Evolutionary conservation across 2,797 vertebrate species (phyloP).

Genomic region (Ctenosaura bakeri): DNA sequence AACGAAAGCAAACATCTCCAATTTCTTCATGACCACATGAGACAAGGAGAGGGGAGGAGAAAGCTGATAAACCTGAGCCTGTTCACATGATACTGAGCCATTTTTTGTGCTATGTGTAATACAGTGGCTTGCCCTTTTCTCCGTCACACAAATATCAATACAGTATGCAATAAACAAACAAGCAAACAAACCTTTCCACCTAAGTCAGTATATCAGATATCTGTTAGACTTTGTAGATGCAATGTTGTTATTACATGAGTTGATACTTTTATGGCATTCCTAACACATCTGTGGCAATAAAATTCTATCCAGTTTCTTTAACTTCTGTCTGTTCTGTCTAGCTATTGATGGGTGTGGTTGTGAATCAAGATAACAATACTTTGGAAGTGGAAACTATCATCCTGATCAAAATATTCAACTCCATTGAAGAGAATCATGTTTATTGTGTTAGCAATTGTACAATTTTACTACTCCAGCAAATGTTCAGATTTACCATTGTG

Average conservation of each 20-base stretch:
- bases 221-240: not conserved
- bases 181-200: too few species aligned
- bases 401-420: not conserved
- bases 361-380: not conserved
- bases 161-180: not conserved
- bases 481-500: not conserved
- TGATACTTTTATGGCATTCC: not conserved
- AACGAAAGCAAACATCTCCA: not conserved
- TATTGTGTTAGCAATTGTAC: not conserved
- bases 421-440: not conserved
- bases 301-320: not conserved
- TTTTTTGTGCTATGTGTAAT: not conserved
- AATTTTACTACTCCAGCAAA: not conserved
- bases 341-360: not conserved
- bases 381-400: not conserved
- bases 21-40: not conserved
- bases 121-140: not conserved
- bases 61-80: too few species aligned
- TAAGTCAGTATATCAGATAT: not conserved
- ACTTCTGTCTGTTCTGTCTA: not conserved
- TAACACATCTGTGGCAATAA: not conserved
- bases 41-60: not conserved
- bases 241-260: not conserved
- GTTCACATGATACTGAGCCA: not conserved
- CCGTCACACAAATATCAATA: not conserved